Evolutionary conservation across 2,113 vertebrate species (phyloP).

Genomic region (Ophthalmolycus amberensis): DNA sequence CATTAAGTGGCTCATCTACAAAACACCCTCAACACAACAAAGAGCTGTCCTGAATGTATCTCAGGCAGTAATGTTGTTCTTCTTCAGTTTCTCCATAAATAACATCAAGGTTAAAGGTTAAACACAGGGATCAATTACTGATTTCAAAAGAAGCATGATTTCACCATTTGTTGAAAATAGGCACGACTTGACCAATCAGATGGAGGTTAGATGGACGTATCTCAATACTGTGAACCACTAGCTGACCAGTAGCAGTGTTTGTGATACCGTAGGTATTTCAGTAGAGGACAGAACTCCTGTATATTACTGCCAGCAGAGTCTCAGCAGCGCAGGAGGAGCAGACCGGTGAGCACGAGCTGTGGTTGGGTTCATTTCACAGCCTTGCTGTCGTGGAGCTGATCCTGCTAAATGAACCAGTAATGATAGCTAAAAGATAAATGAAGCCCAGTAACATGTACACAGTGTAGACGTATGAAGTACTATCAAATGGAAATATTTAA

Average conservation of each 20-base stretch:
- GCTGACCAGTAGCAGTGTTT: background rate
- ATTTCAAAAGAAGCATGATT: too few species aligned
- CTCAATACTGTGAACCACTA: background rate
- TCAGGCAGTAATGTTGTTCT: background rate
- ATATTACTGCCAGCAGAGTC: too few species aligned
- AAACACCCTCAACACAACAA: background rate
- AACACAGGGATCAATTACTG: background rate
- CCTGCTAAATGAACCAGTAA: background rate
- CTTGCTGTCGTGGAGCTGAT: background rate
- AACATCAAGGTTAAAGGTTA: background rate
- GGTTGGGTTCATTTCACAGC: background rate
- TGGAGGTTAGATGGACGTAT: background rate
- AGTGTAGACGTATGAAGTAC: background rate
- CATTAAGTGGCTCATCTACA: background rate
- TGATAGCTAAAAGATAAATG: background rate
- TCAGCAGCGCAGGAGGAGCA: background rate
- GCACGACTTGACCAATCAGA: background rate
- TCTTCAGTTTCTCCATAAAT: background rate
- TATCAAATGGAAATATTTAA: background rate
- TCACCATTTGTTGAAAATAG: background rate
- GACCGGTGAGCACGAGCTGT: background rate
- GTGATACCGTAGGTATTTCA: background rate
- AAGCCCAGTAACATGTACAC: background rate
- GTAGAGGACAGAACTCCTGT: background rate
- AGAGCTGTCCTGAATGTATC: background rate